Conservation (phyloP, 2,888 invertebrate species). For the Scaptomyza cyrtandrae region DNA sequence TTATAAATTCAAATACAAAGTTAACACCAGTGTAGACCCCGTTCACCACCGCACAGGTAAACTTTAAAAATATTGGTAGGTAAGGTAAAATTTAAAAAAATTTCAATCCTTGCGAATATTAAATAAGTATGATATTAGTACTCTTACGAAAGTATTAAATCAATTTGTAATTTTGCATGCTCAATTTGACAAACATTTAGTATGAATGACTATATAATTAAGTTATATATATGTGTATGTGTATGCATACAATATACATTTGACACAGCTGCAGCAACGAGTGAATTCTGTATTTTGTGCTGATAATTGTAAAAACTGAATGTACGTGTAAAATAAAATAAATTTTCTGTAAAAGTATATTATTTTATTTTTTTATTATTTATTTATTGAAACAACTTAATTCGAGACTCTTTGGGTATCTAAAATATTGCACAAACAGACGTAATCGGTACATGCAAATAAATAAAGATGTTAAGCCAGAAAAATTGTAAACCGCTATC, state of each 20-base stretch:
- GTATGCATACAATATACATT: neutral
- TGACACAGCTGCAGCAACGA: constrained; percentile 42
- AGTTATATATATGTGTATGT: constrained; percentile 1
- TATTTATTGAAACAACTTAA: neutral
- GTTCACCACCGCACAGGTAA: constrained; percentile 1
- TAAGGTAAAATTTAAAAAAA: neutral
- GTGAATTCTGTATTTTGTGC: constrained; percentile 74
- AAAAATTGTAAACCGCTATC: no score
- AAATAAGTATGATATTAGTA: constrained; percentile 34
- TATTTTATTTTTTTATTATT: neutral
- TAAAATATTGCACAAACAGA: no score
- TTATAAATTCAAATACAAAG: constrained; percentile 6
- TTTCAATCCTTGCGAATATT: constrained; percentile 19
- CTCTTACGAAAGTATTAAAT: constrained; percentile 70
- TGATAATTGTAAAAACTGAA: constrained; percentile 37
- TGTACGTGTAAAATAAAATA: constrained; percentile 28
- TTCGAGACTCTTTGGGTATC: no score
- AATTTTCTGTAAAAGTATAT: neutral
- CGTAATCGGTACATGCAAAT: no score
- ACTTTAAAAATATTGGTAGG: no score
- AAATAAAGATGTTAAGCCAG: no score
- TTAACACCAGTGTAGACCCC: constrained; percentile 6
- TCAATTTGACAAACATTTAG: constrained; percentile 27
- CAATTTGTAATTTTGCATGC: constrained; percentile 44
- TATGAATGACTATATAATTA: constrained; percentile 30